Conservation (phyloP, 2,113 vertebrate species). For the Ictalurus furcatus region DNA sequence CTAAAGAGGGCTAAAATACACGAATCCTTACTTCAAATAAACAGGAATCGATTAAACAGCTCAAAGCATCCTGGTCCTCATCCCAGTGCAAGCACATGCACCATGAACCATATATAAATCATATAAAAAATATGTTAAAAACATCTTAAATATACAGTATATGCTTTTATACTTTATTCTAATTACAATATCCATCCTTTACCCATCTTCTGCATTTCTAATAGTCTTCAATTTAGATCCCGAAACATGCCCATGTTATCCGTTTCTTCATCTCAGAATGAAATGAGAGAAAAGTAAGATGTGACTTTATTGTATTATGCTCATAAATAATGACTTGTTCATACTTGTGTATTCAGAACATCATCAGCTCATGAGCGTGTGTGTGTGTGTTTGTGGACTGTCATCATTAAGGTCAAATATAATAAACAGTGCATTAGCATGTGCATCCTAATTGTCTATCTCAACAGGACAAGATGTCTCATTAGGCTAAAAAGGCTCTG, state of each 20-base stretch:
- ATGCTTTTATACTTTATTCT: neutral
- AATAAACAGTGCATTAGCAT: slow-evolving; percentile 20
- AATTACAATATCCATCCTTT: neutral
- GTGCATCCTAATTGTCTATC: neutral
- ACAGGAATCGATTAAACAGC: neutral
- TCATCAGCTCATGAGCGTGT: neutral
- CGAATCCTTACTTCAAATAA: neutral
- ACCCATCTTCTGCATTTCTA: too few species aligned
- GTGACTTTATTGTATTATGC: slow-evolving; percentile 1
- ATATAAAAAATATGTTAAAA: neutral
- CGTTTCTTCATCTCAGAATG: neutral
- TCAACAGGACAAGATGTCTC: slow-evolving; percentile 21
- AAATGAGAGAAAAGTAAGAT: neutral
- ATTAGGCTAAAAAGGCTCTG: slow-evolving; percentile 20
- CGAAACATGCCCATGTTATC: neutral
- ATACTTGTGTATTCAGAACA: neutral
- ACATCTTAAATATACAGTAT: neutral
- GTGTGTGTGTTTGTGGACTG: neutral
- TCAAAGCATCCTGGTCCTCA: neutral
- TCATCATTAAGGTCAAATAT: slow-evolving; percentile 15
- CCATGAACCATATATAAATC: neutral
- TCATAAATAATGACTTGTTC: neutral
- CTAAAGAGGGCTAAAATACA: neutral
- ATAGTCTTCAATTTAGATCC: too few species aligned
- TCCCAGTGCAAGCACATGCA: neutral